Evolutionary conservation across 2,888 invertebrate genomes (phyloP).

Genomic region (Drosophila buzzatii): DNA sequence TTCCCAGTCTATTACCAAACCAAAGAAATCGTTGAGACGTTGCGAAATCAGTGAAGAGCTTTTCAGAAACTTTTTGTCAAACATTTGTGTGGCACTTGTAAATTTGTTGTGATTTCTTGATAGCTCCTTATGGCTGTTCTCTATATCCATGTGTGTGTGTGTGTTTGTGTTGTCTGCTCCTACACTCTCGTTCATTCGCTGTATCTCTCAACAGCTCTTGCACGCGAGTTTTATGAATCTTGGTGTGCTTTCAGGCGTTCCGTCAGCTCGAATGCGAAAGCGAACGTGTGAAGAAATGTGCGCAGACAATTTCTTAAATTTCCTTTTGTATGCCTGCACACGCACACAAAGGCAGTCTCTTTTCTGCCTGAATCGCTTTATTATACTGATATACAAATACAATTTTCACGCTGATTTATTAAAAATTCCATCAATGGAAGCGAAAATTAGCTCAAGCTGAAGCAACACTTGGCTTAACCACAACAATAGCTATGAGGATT

Average conservation of each 20-base stretch:
- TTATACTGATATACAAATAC: conserved; percentile 63
- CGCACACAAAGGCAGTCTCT: conserved; percentile 49
- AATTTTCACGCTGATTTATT: conserved; percentile 68
- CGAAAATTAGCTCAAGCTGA: conserved; percentile 27
- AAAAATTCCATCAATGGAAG: conserved; percentile 37
- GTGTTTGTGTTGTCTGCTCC: conserved; percentile 21
- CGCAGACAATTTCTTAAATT: conserved; percentile 38
- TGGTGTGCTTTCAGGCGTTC: conserved; percentile 68
- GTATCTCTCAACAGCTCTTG: conserved; percentile 19
- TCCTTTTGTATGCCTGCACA: conserved; percentile 3
- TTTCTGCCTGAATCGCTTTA: conserved; percentile 73
- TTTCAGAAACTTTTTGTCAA: conserved; percentile 79
- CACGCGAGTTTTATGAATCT: conserved; percentile 71
- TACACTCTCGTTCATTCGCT: conserved; percentile 1
- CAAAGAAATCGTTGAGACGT: conserved; percentile 74
- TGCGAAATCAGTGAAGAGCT: conserved; percentile 77
- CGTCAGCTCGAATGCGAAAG: conserved; percentile 53
- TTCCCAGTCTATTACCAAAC: conserved; percentile 36
- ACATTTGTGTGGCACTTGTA: conserved; percentile 79
- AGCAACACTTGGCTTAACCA: conserved; percentile 12
- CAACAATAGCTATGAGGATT: conserved; percentile 8
- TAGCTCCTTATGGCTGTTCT: conserved; percentile 66
- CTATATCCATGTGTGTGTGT: conserved; percentile 20
- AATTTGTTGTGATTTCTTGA: conserved; percentile 81
- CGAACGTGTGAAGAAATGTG: conserved; percentile 63